A percentile compares a stretch with the other conserved stretches of the same genome.
Conservation (phyloP, 2,113 vertebrate species). For the Todiramphus saurophagus region DNA sequence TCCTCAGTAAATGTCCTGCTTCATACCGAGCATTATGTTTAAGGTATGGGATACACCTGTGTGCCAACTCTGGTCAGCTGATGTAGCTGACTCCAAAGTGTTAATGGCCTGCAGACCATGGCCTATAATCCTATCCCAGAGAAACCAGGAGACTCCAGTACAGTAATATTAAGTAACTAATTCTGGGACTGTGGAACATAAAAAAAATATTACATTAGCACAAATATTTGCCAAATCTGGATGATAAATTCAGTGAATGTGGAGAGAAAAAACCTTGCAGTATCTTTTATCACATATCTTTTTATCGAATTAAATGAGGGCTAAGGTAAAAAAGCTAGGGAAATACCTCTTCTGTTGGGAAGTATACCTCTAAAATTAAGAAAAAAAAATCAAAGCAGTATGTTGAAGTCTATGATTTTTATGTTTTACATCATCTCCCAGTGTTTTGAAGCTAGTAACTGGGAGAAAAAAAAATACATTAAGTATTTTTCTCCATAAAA, state of each 20-base stretch:
- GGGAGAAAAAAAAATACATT: rapidly evolving
- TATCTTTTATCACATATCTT: no score
- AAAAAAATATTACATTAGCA: not conserved
- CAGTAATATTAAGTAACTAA: not conserved
- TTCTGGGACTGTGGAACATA: not conserved
- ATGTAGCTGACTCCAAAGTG: no score
- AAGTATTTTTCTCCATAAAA: not conserved
- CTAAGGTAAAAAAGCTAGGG: not conserved
- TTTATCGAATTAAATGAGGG: not conserved
- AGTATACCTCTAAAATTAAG: not conserved
- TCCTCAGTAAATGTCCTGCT: no score
- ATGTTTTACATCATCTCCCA: not conserved
- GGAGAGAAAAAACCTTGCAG: not conserved
- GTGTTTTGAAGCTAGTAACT: not conserved
- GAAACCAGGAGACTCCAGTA: no score
- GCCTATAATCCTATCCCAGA: no score
- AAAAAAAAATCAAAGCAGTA: not conserved
- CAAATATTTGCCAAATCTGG: not conserved
- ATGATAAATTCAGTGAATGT: not conserved
- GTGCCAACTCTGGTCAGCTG: no score
- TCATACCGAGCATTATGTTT: no score
- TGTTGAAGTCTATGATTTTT: not conserved
- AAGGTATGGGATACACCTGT: no score
- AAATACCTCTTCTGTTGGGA: not conserved
- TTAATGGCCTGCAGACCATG: no score